Percentiles rank a stretch among this genome's conserved stretches.
Evolutionary conservation across 2,113 vertebrate genomes (phyloP).

Genomic region (Malurus melanocephalus): DNA sequence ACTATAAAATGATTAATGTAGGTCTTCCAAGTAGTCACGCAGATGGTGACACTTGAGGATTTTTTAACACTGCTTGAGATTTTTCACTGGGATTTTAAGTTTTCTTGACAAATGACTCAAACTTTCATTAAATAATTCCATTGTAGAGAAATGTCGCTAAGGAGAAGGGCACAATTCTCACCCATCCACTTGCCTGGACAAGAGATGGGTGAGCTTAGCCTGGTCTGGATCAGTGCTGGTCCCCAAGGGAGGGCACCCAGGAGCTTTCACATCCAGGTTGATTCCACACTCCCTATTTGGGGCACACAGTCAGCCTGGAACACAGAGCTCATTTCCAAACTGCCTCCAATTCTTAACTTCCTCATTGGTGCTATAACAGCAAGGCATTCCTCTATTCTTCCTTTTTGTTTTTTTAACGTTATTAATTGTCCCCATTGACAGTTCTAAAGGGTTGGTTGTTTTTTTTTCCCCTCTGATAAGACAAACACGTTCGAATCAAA

Average conservation of each 20-base stretch:
- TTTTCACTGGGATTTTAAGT: neutral
- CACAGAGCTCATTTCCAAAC: neutral
- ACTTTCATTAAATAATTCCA: neutral
- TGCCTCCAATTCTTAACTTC: neutral
- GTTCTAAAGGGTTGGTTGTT: slow-evolving; percentile 36
- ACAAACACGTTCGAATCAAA: slow-evolving; percentile 17
- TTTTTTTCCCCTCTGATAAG: slow-evolving; percentile 30
- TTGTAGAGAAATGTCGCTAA: neutral
- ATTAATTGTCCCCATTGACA: slow-evolving; percentile 56
- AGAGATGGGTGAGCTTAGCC: neutral
- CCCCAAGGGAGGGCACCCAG: neutral
- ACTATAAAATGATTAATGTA: neutral
- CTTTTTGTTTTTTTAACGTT: neutral
- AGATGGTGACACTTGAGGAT: neutral
- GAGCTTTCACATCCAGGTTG: neutral
- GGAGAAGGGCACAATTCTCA: neutral
- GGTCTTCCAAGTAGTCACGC: neutral
- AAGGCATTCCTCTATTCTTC: neutral
- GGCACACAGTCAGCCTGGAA: neutral
- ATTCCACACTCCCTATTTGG: neutral
- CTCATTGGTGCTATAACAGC: neutral
- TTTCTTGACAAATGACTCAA: neutral
- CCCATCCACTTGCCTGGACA: neutral
- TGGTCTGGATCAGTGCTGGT: neutral
- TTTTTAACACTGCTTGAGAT: neutral